phyloP scores from a whole-genome alignment of 2,888 invertebrate genomes.

The Clanis bilineata region DNA sequence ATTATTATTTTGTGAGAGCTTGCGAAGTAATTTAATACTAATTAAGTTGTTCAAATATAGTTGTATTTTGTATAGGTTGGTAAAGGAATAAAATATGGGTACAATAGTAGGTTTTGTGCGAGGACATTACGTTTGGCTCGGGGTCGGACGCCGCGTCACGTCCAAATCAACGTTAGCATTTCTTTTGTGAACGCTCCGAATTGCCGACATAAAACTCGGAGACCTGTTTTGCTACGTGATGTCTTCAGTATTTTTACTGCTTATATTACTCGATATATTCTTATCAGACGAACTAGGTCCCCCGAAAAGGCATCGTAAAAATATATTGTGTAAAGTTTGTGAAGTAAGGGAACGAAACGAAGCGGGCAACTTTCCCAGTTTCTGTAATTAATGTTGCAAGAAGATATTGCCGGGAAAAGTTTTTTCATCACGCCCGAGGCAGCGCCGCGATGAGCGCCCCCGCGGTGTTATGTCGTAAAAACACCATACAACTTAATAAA shows the following conservation, averaged over 20 bases:
- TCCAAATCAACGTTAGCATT: conserved; percentile 69
- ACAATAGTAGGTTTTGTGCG: not conserved
- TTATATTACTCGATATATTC: conserved; percentile 70
- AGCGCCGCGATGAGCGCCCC: conserved; percentile 70
- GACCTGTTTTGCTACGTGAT: conserved; percentile 76
- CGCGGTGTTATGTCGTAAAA: conserved; percentile 75
- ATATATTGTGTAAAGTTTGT: conserved; percentile 46
- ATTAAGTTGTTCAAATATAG: not conserved
- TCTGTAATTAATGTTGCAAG: conserved; percentile 77
- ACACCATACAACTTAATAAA: conserved; percentile 81
- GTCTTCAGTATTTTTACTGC: conserved; percentile 71
- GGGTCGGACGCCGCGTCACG: conserved; percentile 55
- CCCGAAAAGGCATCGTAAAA: conserved; percentile 68
- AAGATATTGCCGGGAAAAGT: conserved; percentile 74
- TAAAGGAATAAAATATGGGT: conserved; percentile 1
- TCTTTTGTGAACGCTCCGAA: conserved; percentile 79
- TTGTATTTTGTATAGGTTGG: not conserved
- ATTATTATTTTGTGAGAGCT: not conserved
- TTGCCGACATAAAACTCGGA: conserved; percentile 77
- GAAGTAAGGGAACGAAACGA: conserved; percentile 56
- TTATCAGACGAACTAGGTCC: conserved; percentile 66
- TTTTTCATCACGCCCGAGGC: conserved; percentile 74
- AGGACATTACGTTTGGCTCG: conserved; percentile 24
- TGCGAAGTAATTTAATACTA: not conserved
- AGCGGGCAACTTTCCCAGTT: conserved; percentile 57